phyloP scores from a whole-genome alignment of 2,113 vertebrate genomes.

The Rhabdomys dilectus region DNA sequence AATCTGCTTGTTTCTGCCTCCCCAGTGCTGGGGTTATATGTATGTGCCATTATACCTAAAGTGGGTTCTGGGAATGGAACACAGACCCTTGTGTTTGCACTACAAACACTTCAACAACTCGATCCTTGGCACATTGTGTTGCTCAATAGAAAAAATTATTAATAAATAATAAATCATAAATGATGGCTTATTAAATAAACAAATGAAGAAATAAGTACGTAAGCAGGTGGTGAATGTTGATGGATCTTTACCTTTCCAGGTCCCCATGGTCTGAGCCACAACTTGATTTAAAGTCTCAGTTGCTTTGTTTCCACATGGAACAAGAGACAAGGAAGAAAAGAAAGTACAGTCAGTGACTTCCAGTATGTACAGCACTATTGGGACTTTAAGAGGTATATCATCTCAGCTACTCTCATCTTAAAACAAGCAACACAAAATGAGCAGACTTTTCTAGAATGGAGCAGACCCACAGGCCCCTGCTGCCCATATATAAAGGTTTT shows the following conservation, averaged over 20 bases:
- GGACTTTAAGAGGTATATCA: neutral
- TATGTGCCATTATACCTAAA: neutral
- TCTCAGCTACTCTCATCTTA: constrained; percentile 43
- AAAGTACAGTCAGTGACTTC: neutral
- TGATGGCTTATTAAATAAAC: neutral
- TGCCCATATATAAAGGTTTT: neutral
- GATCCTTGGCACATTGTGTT: neutral
- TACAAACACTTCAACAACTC: neutral
- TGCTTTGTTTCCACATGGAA: neutral
- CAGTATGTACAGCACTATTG: neutral
- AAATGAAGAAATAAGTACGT: neutral
- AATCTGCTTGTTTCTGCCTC: no score
- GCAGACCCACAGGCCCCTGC: neutral
- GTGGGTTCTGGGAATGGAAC: neutral
- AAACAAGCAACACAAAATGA: constrained; percentile 28
- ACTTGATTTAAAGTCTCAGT: constrained; percentile 28
- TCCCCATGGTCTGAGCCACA: neutral
- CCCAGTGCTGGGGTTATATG: neutral
- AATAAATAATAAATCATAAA: neutral
- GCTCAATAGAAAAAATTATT: neutral
- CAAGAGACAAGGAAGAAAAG: neutral
- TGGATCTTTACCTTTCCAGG: constrained; percentile 26
- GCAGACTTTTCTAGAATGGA: neutral
- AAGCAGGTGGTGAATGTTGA: constrained; percentile 6
- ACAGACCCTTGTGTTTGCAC: no score